phyloP scores from a whole-genome alignment of 2,797 vertebrate species.

The Brachymystax lenok region DNA sequence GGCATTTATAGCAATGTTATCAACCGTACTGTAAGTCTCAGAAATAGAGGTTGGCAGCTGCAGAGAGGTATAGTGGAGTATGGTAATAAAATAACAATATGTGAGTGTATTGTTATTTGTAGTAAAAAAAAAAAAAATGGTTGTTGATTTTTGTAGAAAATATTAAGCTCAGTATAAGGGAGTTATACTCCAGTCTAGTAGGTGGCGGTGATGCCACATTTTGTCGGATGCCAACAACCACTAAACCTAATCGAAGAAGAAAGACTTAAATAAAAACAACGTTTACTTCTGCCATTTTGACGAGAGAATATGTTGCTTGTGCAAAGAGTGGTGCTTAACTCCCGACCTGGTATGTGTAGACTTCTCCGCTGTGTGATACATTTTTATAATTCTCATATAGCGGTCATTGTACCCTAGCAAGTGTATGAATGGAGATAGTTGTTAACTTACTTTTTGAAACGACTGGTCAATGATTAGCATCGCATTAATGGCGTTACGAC shows the following conservation, averaged over 20 bases:
- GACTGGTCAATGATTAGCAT: neutral
- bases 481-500: neutral
- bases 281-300: neutral
- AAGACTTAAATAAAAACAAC: neutral
- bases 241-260: too few relatives aligned
- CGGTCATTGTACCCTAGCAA: neutral
- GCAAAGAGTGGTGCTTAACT: constrained; percentile 71
- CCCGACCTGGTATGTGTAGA: constrained; percentile 70
- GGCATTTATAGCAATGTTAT: too few relatives aligned
- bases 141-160: too few relatives aligned
- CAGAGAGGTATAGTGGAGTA: too few relatives aligned
- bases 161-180: too few relatives aligned
- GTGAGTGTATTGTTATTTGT: too few relatives aligned
- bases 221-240: too few relatives aligned
- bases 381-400: neutral
- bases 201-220: too few relatives aligned
- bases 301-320: constrained; percentile 52
- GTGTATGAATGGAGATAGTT: neutral
- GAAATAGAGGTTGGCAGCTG: too few relatives aligned
- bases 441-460: neutral
- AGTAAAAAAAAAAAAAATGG: too few relatives aligned
- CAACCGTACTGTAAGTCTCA: too few relatives aligned
- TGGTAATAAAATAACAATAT: too few relatives aligned
- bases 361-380: neutral
- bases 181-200: neutral